A percentile compares a stretch with the other conserved stretches of the same genome.
These are phyloP conservation scores for Laspeyria flexula DNA, from an alignment of 2,888 invertebrate species.

Conservation along the genomic window DNA sequence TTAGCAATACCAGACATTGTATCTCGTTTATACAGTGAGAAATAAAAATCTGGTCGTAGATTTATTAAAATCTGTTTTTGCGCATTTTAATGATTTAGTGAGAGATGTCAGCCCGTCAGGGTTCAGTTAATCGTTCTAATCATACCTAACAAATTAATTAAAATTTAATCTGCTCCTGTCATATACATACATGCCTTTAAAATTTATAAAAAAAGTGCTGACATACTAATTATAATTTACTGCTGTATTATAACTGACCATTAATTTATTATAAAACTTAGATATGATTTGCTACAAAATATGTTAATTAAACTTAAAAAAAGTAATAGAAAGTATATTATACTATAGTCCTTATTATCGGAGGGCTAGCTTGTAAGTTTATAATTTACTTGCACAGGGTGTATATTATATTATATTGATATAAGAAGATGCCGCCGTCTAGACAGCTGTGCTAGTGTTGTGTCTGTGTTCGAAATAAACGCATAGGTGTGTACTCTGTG, in stretches of 20 bases:
- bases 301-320: conserved; percentile 1
- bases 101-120: neutral
- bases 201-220: conserved; percentile 3
- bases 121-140: neutral
- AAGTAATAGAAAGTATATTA: conserved; percentile 6
- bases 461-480: conserved; percentile 34
- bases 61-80: neutral
- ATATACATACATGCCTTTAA: conserved; percentile 1
- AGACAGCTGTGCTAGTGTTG: conserved; percentile 39
- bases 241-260: conserved; percentile 2
- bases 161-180: conserved; percentile 1
- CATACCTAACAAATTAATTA: conserved; percentile 1
- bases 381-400: conserved; percentile 14
- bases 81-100: neutral
- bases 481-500: conserved; percentile 21
- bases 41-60: too few species aligned
- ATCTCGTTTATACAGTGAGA: conserved; percentile 1
- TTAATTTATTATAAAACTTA: conserved; percentile 7
- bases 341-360: conserved; percentile 1
- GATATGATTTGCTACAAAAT: conserved; percentile 10
- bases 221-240: conserved; percentile 6
- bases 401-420: conserved; percentile 23
- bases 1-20: neutral
- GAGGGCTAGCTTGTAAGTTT: conserved; percentile 4
- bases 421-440: conserved; percentile 42